phyloP scores from a whole-genome alignment of 2,888 invertebrate genomes.

The Beris morrisii region DNA sequence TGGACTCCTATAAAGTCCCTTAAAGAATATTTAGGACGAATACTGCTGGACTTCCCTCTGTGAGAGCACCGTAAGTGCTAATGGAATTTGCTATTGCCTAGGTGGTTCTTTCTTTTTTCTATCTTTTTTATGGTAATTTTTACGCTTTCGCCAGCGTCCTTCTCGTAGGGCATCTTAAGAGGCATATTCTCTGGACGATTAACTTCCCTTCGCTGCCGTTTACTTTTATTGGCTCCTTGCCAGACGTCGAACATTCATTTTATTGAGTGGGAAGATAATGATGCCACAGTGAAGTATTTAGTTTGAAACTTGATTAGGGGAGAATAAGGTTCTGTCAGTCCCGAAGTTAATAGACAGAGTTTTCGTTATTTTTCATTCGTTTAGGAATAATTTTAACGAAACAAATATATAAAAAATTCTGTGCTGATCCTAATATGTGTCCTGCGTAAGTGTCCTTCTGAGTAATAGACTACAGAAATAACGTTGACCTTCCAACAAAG shows the following conservation, averaged over 20 bases:
- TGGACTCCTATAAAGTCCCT: slow-evolving; percentile 11
- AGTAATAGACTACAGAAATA: too few species aligned
- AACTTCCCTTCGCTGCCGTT: slow-evolving; percentile 8
- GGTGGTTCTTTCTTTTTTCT: slow-evolving; percentile 25
- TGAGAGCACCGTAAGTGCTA: slow-evolving; percentile 27
- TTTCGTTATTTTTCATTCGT: too few species aligned
- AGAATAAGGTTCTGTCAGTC: too few species aligned
- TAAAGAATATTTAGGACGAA: slow-evolving; percentile 20
- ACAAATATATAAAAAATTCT: too few species aligned
- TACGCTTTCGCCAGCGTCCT: not conserved
- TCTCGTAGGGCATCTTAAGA: not conserved
- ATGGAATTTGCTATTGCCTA: slow-evolving; percentile 21
- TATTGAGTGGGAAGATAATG: slow-evolving; percentile 28
- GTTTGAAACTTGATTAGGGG: too few species aligned
- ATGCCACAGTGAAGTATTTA: not conserved
- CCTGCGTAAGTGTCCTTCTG: too few species aligned
- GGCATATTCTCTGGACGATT: slow-evolving; percentile 23
- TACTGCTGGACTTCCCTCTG: slow-evolving; percentile 26
- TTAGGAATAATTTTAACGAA: too few species aligned
- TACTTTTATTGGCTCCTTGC: slow-evolving; percentile 16
- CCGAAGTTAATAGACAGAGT: too few species aligned
- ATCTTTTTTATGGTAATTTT: slow-evolving; percentile 29
- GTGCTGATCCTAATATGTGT: too few species aligned
- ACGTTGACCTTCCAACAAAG: too few species aligned
- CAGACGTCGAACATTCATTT: slow-evolving; percentile 12